Evolutionary conservation across 2,888 invertebrate genomes (phyloP).

Genomic region (Sturmia bella): DNA sequence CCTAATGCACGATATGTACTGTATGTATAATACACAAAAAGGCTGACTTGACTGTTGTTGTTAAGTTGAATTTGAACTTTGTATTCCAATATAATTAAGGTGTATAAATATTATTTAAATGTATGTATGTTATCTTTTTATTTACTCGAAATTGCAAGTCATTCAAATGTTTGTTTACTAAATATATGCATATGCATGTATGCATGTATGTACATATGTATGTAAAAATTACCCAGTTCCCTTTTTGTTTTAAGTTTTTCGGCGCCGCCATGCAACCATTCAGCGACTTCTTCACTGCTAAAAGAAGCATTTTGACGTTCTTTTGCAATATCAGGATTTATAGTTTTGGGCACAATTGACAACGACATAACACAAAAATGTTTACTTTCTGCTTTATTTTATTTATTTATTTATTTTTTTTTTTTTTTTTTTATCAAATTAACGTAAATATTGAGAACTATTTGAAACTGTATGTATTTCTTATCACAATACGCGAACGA

Average conservation of each 20-base stretch:
- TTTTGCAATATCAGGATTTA: constrained; percentile 71
- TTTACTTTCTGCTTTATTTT: not conserved
- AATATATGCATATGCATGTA: too few species aligned
- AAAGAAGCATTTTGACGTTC: constrained; percentile 82
- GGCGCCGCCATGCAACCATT: constrained; percentile 88
- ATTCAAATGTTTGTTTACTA: not conserved
- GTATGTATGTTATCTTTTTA: not conserved
- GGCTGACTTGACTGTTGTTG: too few species aligned
- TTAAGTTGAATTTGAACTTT: too few species aligned
- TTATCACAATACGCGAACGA: not conserved
- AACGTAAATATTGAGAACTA: not conserved
- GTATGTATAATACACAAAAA: too few species aligned
- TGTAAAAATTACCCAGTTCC: constrained; percentile 70
- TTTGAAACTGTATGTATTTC: too few species aligned
- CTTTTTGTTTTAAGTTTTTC: constrained; percentile 87
- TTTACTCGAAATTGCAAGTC: not conserved
- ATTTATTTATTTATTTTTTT: constrained; percentile 11
- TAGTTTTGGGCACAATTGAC: constrained; percentile 60
- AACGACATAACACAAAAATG: constrained; percentile 32
- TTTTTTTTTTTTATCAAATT: not conserved
- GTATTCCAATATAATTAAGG: too few species aligned
- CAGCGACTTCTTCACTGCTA: constrained; percentile 87
- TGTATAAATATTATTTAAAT: too few species aligned
- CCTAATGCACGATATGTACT: too few species aligned
- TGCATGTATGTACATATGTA: too few species aligned